Evolutionary conservation across 1,140 invertebrate species (phyloP), one percentile per base, ranked within the genome.

Genomic region (Orchesella cincta): DNA sequence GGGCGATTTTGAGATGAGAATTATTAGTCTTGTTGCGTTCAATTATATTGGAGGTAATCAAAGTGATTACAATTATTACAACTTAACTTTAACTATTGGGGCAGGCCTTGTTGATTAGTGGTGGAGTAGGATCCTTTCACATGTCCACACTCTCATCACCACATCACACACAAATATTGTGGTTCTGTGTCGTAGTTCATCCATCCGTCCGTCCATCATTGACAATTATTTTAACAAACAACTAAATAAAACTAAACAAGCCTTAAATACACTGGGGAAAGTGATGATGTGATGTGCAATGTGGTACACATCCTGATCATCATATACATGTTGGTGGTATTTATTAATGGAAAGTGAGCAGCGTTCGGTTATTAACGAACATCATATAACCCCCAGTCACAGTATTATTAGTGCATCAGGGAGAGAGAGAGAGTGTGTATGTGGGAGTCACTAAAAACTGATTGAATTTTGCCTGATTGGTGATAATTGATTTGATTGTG

Each of bases 401-500:
- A n/a, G n/a, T n/a, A n/a, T 12, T 46, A 46, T 46, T 8, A 46
- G 39, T 46, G 39, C 39, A 46, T 46, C 8, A 46, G 20, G 20
- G 20, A 46, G 20, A 20, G 14, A 26, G 54, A 16, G 54, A n/a
- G 62, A 31, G 26, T 8, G 8, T 67, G 26, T 67, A 29, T 67
- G 62, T 67, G 62, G 62, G 62, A 67, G 62, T 67, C 62, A 29
- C 33, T 67, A 67, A 67, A 67, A 67, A 36, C 39, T 81, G 80
- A 81, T 81, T 81, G 80, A 81, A 81, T 79, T 81, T 79, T 39
- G 78, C 57, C 77, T 81, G 78, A 81, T 81, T 81, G 80, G 80
- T 76, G 80, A 79, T 81, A 81, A 81, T 81, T 81, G 80, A 79
- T 79, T 81, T 81, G 80, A 81, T 81, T 81, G 78, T 46, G 74